Conservation (phyloP, 2,797 vertebrate species). For the Siniperca scherzeri region DNA sequence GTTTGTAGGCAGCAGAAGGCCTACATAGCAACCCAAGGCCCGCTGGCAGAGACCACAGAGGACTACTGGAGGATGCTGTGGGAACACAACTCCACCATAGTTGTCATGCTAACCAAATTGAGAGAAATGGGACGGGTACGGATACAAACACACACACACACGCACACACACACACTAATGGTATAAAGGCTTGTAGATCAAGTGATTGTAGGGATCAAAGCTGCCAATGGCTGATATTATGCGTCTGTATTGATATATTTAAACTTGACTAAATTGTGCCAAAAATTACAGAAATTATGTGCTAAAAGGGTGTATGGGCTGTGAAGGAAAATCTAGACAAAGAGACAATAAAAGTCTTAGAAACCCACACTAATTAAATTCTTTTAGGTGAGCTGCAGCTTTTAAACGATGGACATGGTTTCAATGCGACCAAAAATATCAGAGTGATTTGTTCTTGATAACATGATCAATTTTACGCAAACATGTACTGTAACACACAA, state of each 20-base stretch:
- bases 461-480: neutral
- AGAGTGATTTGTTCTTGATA: neutral
- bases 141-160: conserved; percentile 41
- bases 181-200: neutral
- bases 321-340: neutral
- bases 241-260: neutral
- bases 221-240: neutral
- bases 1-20: conserved; percentile 93
- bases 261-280: neutral
- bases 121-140: conserved; percentile 98
- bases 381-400: neutral
- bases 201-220: neutral
- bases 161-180: conserved; percentile 41
- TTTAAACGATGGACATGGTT: neutral
- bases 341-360: neutral
- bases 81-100: conserved; percentile 99
- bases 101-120: conserved; percentile 99
- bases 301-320: neutral
- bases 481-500: neutral
- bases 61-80: conserved; percentile 99
- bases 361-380: conserved; percentile 22
- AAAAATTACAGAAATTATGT: neutral
- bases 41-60: conserved; percentile 97
- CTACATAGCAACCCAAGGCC: conserved; percentile 98
- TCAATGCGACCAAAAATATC: neutral